phyloP scores from a whole-genome alignment of 2,888 invertebrate species.

The Toxonevra muliebris region DNA sequence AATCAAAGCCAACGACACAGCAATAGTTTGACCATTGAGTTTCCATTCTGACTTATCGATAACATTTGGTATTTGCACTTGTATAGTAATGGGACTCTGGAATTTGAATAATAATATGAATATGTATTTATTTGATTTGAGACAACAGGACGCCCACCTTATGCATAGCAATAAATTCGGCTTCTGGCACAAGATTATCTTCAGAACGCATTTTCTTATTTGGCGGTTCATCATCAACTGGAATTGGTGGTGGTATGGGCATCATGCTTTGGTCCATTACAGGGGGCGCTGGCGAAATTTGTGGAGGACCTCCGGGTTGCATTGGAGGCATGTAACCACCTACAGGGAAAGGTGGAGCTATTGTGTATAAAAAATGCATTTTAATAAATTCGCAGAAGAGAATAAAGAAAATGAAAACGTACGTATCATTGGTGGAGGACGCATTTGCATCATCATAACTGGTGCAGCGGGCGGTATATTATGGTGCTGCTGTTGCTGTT shows the following conservation, averaged over 20 bases:
- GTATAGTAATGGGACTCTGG: slow-evolving; percentile 80
- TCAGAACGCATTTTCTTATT: slow-evolving; percentile 90
- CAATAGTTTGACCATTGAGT: slow-evolving; percentile 87
- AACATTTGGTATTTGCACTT: slow-evolving; percentile 82
- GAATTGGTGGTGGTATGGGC: slow-evolving; percentile 55
- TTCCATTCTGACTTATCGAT: slow-evolving; percentile 96
- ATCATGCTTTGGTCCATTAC: slow-evolving; percentile 68
- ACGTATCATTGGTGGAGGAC: slow-evolving; percentile 65
- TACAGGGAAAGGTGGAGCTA: slow-evolving; percentile 66
- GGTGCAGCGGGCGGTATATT: slow-evolving; percentile 58
- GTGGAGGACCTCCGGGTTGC: slow-evolving; percentile 55
- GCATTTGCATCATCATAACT: slow-evolving; percentile 65
- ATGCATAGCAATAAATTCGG: slow-evolving; percentile 77
- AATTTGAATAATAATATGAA: slow-evolving; percentile 29
- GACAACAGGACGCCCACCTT: slow-evolving; percentile 60
- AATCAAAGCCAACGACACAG: slow-evolving; percentile 78
- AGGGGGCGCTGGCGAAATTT: slow-evolving; percentile 65
- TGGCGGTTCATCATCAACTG: slow-evolving; percentile 83
- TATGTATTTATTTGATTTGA: slow-evolving; percentile 5
- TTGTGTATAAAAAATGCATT: slow-evolving; percentile 5
- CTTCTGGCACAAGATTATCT: slow-evolving; percentile 91
- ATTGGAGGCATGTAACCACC: slow-evolving; percentile 65
- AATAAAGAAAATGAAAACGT: slow-evolving; percentile 37
- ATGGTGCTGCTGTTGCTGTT: slow-evolving; percentile 46
- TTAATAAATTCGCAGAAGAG: neutral